Percentiles rank a stretch among this genome's conserved stretches.
Conservation (phyloP, 1,140 invertebrate species). For the Trichonephila clavata region DNA sequence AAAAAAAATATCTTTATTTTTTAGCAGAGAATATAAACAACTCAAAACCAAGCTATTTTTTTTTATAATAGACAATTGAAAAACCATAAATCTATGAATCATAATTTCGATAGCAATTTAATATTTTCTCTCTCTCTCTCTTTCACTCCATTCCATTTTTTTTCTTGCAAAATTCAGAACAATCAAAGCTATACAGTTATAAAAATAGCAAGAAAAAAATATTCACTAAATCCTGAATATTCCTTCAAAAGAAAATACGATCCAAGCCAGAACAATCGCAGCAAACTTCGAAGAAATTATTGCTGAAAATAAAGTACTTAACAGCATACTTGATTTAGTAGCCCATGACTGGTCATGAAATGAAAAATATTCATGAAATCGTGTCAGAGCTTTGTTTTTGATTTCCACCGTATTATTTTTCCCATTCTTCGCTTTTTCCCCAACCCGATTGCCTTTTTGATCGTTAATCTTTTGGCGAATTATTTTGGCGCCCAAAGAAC, state of each 20-base stretch:
- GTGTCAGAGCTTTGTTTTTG: constrained; percentile 48
- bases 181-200: no score
- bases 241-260: not conserved
- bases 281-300: constrained; percentile 23
- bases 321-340: constrained; percentile 47
- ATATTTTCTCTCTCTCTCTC: no score
- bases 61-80: no score
- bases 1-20: no score
- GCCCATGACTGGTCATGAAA: constrained; percentile 42
- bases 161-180: no score
- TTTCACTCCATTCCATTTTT: no score
- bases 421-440: not conserved
- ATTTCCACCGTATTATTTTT: constrained; percentile 34
- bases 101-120: no score
- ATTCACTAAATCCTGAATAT: not conserved
- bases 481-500: not conserved
- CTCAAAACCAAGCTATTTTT: no score
- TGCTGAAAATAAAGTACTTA: constrained; percentile 32
- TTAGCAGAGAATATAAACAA: no score
- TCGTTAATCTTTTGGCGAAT: constrained; percentile 35
- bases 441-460: not conserved
- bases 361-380: constrained; percentile 49
- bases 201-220: not conserved
- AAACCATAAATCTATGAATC: no score
- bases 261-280: constrained; percentile 24